phyloP scores from a whole-genome alignment of 1,140 invertebrate species.

The Heliconius congener region DNA sequence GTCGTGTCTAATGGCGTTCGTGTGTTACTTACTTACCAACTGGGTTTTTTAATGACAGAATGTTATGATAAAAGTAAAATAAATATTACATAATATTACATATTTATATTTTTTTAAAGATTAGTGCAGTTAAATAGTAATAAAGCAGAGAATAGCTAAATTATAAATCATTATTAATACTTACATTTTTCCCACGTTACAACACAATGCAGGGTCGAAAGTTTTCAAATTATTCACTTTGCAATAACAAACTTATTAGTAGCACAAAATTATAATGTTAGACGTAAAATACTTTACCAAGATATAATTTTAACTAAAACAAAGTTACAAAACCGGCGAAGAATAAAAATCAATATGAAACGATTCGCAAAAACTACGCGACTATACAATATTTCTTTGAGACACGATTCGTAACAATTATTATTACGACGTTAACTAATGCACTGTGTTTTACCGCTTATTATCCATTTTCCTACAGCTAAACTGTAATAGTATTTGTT shows the following conservation, averaged over 20 bases:
- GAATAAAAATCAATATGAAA: constrained; percentile 78
- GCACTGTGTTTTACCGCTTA: constrained; percentile 60
- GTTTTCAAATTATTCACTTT: constrained; percentile 43
- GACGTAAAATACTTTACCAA: constrained; percentile 21
- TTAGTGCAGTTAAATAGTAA: neutral
- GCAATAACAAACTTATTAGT: constrained; percentile 41
- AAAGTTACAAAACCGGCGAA: constrained; percentile 69
- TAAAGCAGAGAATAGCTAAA: neutral
- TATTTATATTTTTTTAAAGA: neutral
- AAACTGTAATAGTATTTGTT: constrained; percentile 72
- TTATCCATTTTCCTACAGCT: constrained; percentile 69
- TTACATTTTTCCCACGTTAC: constrained; percentile 48
- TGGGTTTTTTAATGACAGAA: neutral
- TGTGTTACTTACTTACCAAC: neutral
- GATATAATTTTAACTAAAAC: constrained; percentile 59
- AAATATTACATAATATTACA: neutral
- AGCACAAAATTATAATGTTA: constrained; percentile 40
- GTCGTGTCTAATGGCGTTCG: neutral
- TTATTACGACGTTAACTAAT: constrained; percentile 50
- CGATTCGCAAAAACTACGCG: constrained; percentile 62
- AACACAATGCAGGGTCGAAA: constrained; percentile 39
- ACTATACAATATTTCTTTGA: constrained; percentile 46
- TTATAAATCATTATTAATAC: constrained; percentile 31
- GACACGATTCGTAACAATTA: constrained; percentile 54
- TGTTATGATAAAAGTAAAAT: neutral